Percentiles rank a stretch among this genome's conserved stretches.
These are phyloP conservation scores for Drosophila pandora DNA, from an alignment of 1,140 invertebrate genomes.

Conservation along the genomic window DNA sequence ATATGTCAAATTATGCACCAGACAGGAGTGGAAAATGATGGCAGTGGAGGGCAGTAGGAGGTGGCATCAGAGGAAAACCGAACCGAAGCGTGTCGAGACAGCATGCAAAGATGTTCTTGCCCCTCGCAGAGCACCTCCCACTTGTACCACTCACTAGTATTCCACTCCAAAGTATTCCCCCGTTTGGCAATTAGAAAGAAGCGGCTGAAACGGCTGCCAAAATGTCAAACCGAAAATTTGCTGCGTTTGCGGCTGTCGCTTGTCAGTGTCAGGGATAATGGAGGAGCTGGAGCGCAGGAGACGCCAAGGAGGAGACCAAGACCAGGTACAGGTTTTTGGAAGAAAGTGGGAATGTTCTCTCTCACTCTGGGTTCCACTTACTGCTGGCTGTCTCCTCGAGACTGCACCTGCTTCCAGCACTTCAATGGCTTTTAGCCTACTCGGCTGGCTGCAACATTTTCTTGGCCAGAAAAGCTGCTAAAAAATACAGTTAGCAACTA, in stretches of 20 bases:
- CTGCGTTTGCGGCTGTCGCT: conserved; percentile 53
- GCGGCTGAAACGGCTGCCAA: conserved; percentile 62
- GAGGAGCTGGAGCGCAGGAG: not conserved
- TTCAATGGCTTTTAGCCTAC: conserved; percentile 30
- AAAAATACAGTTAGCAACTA: conserved; percentile 7
- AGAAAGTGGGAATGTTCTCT: conserved; percentile 40
- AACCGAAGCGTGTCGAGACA: conserved; percentile 61
- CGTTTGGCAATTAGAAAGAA: conserved; percentile 66
- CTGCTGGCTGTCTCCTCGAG: not conserved
- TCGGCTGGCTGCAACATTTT: conserved; percentile 33
- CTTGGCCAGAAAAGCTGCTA: conserved; percentile 25
- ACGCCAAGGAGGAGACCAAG: not conserved
- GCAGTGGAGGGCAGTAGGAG: not conserved
- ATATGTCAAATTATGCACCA: conserved; percentile 77
- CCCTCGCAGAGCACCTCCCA: not conserved
- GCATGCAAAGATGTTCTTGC: conserved; percentile 32
- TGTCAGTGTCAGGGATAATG: conserved; percentile 42
- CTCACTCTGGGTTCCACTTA: no score
- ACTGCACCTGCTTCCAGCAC: conserved; percentile 41
- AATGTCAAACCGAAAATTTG: conserved; percentile 78
- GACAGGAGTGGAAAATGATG: conserved; percentile 8
- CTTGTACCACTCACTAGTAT: conserved; percentile 1
- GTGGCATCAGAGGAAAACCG: conserved; percentile 1
- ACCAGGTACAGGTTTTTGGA: conserved; percentile 42
- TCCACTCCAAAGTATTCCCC: conserved; percentile 3